Conservation (phyloP, 2,113 vertebrate species). For the Apeltes quadracus region DNA sequence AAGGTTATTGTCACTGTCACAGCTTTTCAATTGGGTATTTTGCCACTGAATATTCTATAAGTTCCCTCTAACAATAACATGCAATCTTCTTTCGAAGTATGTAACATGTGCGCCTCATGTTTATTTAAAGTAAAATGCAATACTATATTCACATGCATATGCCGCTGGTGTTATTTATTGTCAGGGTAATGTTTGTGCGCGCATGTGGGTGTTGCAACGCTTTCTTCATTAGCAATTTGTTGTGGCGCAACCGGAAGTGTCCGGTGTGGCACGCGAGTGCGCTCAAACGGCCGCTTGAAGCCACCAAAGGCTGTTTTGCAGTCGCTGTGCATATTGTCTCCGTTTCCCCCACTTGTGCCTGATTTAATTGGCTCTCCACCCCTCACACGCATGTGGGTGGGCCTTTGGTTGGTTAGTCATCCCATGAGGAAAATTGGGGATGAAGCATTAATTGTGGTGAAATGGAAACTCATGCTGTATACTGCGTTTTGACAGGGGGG, state of each 20-base stretch:
- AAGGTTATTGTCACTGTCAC: background rate
- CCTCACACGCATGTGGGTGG: background rate
- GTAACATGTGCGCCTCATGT: background rate
- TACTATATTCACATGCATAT: background rate
- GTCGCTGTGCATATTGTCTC: conserved; percentile 5
- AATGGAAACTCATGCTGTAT: background rate
- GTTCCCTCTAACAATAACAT: background rate
- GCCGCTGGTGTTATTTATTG: conserved; percentile 6
- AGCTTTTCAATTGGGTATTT: background rate
- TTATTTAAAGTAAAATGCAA: background rate
- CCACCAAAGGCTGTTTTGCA: conserved; percentile 12
- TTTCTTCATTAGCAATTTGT: background rate
- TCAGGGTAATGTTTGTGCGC: background rate
- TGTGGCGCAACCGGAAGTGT: background rate
- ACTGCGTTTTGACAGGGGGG: background rate
- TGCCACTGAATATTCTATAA: background rate
- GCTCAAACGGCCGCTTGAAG: background rate
- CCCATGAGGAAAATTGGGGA: background rate
- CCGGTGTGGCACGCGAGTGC: background rate
- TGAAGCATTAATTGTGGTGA: background rate
- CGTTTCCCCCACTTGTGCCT: conserved; percentile 42
- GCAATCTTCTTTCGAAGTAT: background rate
- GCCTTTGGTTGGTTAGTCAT: conserved; percentile 1
- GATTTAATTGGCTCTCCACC: conserved; percentile 21
- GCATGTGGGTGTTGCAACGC: conserved; percentile 1